These are phyloP conservation scores for Cantharis rufa DNA, from an alignment of 2,888 invertebrate genomes.

Conservation along the genomic window DNA sequence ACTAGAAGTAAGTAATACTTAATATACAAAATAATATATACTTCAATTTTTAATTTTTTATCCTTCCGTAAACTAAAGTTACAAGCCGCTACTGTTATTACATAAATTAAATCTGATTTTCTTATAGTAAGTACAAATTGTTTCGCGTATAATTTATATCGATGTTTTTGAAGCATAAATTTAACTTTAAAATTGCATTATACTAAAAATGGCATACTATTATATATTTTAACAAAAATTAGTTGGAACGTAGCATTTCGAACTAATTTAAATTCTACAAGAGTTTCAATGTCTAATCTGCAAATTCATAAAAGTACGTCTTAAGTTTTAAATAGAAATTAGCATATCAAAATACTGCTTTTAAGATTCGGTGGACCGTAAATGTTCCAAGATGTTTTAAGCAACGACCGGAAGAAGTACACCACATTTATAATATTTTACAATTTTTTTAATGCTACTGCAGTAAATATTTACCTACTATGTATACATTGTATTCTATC, in stretches of 20 bases:
- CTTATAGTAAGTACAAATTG: too few species aligned
- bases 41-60: too few species aligned
- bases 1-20: too few species aligned
- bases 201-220: neutral
- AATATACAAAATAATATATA: too few species aligned
- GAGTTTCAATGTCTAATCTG: conserved; percentile 35
- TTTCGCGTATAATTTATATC: neutral
- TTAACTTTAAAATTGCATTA: neutral
- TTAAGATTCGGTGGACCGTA: conserved; percentile 42
- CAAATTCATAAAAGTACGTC: conserved; percentile 40
- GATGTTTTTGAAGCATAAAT: neutral
- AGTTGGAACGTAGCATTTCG: conserved; percentile 17
- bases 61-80: too few species aligned
- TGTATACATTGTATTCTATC: neutral
- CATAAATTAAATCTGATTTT: neutral
- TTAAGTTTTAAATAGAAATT: conserved; percentile 45
- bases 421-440: neutral
- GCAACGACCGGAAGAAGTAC: conserved; percentile 31
- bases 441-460: neutral
- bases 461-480: neutral
- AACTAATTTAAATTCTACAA: conserved; percentile 30
- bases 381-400: conserved; percentile 44
- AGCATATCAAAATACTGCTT: conserved; percentile 41
- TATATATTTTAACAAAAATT: conserved; percentile 16
- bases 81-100: too few species aligned